These are phyloP conservation scores for Trematomus bernacchii DNA, from an alignment of 2,797 vertebrate species.

Conservation along the genomic window DNA sequence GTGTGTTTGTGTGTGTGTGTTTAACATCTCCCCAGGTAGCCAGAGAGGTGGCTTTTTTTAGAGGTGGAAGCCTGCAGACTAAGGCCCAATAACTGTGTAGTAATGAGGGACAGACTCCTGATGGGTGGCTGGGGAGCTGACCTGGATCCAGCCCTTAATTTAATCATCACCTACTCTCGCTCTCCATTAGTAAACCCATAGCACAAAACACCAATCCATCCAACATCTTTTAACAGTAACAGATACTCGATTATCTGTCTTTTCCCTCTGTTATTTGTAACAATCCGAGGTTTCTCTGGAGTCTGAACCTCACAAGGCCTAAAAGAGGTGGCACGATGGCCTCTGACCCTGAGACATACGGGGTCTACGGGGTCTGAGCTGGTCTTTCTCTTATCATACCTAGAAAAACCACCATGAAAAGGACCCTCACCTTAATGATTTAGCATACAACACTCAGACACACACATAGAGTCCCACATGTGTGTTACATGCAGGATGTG, in stretches of 20 bases:
- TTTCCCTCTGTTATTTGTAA: constrained; percentile 18
- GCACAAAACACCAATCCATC: constrained; percentile 12
- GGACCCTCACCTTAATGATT: constrained; percentile 18
- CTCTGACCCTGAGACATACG: constrained; percentile 33
- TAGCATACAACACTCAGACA: neutral
- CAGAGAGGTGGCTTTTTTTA: constrained; percentile 69
- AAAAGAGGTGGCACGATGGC: constrained; percentile 16
- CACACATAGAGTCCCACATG: constrained; percentile 13
- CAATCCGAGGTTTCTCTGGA: neutral
- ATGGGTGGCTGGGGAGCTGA: constrained; percentile 66
- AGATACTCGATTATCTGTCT: neutral
- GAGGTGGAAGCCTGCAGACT: constrained; percentile 63
- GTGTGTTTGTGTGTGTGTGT: neutral
- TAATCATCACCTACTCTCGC: constrained; percentile 28
- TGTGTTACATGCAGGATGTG: neutral
- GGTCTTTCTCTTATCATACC: constrained; percentile 35
- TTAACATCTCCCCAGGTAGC: constrained; percentile 71
- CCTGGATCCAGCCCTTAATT: constrained; percentile 60
- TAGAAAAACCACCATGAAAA: constrained; percentile 30
- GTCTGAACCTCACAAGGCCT: constrained; percentile 2
- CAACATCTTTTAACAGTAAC: neutral
- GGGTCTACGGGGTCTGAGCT: constrained; percentile 15
- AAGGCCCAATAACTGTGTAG: constrained; percentile 58
- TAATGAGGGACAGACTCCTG: constrained; percentile 76
- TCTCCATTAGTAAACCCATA: constrained; percentile 19